Conservation (phyloP, 2,888 invertebrate species). For the Therioaphis trifolii region DNA sequence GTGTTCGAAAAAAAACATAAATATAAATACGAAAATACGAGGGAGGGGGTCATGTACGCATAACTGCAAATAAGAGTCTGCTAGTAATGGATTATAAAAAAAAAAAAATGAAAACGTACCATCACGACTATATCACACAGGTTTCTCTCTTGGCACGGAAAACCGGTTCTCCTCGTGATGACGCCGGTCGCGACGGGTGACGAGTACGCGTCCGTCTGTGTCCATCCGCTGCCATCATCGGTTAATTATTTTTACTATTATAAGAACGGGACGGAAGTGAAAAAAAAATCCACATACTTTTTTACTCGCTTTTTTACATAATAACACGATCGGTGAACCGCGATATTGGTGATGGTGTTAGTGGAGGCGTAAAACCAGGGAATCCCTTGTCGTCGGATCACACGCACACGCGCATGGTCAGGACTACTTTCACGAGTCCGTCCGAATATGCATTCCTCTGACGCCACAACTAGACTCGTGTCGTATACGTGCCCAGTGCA, state of each 20-base stretch:
- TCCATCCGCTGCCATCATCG: background rate
- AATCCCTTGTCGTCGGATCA: constrained; percentile 11
- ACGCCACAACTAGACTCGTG: background rate
- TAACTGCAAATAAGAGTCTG: too few relatives aligned
- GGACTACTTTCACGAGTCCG: constrained; percentile 33
- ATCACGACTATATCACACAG: background rate
- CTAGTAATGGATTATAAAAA: background rate
- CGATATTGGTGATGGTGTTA: background rate
- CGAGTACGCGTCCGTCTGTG: background rate
- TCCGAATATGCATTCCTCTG: constrained; percentile 41
- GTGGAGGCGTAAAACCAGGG: constrained; percentile 4
- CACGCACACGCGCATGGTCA: background rate
- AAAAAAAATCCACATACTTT: background rate
- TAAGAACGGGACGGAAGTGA: background rate
- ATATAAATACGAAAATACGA: too few relatives aligned
- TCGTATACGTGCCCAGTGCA: background rate
- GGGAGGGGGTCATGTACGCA: too few relatives aligned
- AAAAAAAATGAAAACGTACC: constrained; percentile 25
- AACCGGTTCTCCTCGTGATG: constrained; percentile 30
- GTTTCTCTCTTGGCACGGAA: constrained; percentile 43
- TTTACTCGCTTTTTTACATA: background rate
- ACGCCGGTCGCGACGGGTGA: background rate
- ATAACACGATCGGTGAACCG: background rate
- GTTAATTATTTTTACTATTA: background rate
- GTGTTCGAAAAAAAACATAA: background rate